Evolutionary conservation across 2,113 vertebrate species (phyloP).

Genomic region (Tragelaphus scriptus): DNA sequence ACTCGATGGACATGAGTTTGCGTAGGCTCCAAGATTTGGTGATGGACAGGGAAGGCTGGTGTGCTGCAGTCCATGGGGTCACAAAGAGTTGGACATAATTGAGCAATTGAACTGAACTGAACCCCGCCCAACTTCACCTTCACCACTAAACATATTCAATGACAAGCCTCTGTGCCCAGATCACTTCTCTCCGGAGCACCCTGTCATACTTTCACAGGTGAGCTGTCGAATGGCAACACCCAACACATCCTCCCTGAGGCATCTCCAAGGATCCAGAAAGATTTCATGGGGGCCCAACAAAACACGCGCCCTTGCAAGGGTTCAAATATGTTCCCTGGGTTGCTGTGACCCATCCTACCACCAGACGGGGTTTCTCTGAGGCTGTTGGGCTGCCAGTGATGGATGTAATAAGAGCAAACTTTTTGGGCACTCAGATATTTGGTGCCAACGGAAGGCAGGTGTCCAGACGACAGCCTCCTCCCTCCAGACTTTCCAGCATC

Average conservation of each 20-base stretch:
- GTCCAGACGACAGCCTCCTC: neutral
- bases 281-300: fast-evolving
- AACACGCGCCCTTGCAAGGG: fast-evolving
- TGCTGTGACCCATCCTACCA: too few species aligned
- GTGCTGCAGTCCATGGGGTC: too few species aligned
- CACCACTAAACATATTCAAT: fast-evolving
- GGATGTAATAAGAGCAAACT: fast-evolving
- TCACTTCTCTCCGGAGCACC: neutral
- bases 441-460: too few species aligned
- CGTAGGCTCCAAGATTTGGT: neutral
- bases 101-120: neutral
- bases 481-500: fast-evolving
- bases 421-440: fast-evolving
- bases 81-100: neutral
- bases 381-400: fast-evolving
- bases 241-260: neutral
- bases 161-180: neutral
- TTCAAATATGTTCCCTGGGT: neutral
- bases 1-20: neutral
- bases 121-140: fast-evolving
- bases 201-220: neutral
- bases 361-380: neutral
- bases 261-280: neutral
- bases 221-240: too few species aligned
- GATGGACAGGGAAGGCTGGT: neutral